These are phyloP conservation scores for Rhopalosiphum nymphaeae DNA, from an alignment of 2,888 invertebrate species.

Conservation along the genomic window DNA sequence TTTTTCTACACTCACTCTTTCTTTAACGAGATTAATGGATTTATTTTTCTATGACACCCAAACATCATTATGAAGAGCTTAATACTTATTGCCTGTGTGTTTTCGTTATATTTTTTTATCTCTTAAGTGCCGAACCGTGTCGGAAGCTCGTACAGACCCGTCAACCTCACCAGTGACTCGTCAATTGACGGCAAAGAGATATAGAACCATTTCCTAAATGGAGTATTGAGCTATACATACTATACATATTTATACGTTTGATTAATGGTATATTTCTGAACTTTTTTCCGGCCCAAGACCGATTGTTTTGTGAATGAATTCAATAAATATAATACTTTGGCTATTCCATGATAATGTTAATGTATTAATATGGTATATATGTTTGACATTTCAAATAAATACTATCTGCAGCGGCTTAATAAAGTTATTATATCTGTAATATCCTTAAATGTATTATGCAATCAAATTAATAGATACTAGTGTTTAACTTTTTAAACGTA, in stretches of 20 bases:
- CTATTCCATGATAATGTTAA: not conserved
- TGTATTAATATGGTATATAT: not conserved
- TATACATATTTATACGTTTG: slow-evolving; percentile 23
- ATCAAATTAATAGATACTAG: not conserved
- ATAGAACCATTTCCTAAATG: slow-evolving; percentile 56
- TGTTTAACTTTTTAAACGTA: not conserved
- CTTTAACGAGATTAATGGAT: slow-evolving; percentile 61
- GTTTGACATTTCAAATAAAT: not conserved
- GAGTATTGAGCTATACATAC: slow-evolving; percentile 39
- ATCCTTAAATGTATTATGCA: not conserved
- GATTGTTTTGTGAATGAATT: not conserved
- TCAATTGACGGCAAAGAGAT: not conserved
- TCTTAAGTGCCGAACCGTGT: slow-evolving; percentile 63
- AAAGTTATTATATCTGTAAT: not conserved
- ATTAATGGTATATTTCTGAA: slow-evolving; percentile 51
- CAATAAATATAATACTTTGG: slow-evolving; percentile 5
- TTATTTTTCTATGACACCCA: slow-evolving; percentile 43
- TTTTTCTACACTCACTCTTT: not conserved
- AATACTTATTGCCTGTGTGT: slow-evolving; percentile 38
- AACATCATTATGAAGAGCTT: slow-evolving; percentile 63
- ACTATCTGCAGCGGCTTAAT: not conserved
- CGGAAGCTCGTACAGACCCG: slow-evolving; percentile 39
- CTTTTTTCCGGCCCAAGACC: slow-evolving; percentile 21
- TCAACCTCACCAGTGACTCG: slow-evolving; percentile 41
- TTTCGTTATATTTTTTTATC: slow-evolving; percentile 37